Evolutionary conservation across 2,797 vertebrate species (phyloP).

Genomic region (Onychomys torridus): DNA sequence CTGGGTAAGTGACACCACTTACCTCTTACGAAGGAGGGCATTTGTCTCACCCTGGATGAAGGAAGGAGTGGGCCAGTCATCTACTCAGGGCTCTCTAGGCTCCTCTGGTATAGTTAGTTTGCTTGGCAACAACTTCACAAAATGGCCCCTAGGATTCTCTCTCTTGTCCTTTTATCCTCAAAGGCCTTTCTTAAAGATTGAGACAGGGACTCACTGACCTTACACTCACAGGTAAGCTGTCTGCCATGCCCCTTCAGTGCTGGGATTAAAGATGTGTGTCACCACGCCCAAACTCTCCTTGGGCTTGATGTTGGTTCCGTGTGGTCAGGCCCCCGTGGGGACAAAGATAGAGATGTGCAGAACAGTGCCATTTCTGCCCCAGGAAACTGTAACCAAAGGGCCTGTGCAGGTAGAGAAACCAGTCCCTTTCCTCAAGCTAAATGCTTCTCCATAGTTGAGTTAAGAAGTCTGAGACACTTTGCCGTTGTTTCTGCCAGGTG

Average conservation of each 20-base stretch:
- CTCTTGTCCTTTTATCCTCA: background rate
- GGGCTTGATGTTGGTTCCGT: background rate
- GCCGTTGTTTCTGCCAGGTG: background rate
- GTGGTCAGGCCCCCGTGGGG: background rate
- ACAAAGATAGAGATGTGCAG: background rate
- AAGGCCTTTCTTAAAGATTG: background rate
- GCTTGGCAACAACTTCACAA: background rate
- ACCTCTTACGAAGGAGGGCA: background rate
- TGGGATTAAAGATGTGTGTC: background rate
- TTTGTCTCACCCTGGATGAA: background rate
- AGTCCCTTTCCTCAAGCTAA: constrained; percentile 9
- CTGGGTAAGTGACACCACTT: background rate
- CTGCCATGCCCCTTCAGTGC: too few species aligned
- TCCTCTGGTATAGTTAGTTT: background rate
- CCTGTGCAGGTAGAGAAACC: background rate
- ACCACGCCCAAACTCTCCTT: background rate
- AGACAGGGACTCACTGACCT: background rate
- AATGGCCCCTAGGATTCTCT: background rate
- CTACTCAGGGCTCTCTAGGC: background rate
- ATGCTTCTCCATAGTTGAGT: background rate
- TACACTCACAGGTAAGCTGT: background rate
- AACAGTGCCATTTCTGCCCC: background rate
- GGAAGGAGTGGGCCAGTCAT: background rate
- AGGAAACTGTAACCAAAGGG: background rate
- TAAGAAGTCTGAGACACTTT: background rate